Base-by-base conservation (phyloP, 2,888 invertebrate genomes). In the Chydorus sphaericus region DNA sequence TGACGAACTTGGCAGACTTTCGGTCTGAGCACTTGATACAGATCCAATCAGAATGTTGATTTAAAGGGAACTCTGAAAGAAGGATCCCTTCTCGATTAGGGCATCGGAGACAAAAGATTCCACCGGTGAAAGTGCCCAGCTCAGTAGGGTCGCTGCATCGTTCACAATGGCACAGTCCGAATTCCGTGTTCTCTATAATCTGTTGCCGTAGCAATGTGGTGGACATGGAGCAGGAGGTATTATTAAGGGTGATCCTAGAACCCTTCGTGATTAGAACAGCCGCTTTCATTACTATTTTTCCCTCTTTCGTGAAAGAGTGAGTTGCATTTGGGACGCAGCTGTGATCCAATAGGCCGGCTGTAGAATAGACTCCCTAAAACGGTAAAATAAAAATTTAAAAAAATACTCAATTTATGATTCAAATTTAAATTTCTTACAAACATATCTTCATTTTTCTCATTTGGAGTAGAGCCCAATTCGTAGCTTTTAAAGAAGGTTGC, bases 161-260 rank as follows among this genome's bases (percentile, higher is more conserved):
- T 2, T 67, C 64, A 64, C 87, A 88, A 36, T 66, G 66, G 67
- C 87, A 88, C 64, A 81, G 78, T 66, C 87, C 87, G 67, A 81
- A 81, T 71, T 85, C 85, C 14, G 84, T 81, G 65, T 83, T 79
- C 29, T 76, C 71, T 44, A 87, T 73, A 68, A 86, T 83, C 60
- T 83, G 80, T 31, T 83, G 77, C 3, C 88, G 74, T 59, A 80
- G 82, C 26, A 78, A 77, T 0, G 85, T 83, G 38, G 85, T 85
- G 87, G 87, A 88, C 36, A 87, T 69, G 0, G 85, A 81, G 69
- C 89, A 87, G 1, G 86, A 82, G 69, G n/a, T n/a, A n/a, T 89
- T 89, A 68, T 84, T 85, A 53, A 88, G 85, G n/a, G 83, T 80
- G 29, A 89, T 68, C 69, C 85, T 83, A 0, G 79, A 70, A 0